Conservation (phyloP, 1,140 invertebrate genomes). For the Pseudoatta argentina region DNA sequence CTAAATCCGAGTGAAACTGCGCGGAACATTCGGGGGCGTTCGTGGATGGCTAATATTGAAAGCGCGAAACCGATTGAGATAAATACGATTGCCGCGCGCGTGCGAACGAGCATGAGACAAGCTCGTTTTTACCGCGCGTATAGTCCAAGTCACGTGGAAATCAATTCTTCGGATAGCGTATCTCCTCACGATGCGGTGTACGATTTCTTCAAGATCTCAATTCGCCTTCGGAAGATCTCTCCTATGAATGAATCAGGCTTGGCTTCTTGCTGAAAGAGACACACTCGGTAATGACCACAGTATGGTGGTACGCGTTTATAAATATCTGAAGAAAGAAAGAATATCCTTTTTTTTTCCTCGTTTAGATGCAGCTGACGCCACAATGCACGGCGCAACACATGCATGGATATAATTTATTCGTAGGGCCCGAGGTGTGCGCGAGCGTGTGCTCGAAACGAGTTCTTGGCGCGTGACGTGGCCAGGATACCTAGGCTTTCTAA, state of each 20-base stretch:
- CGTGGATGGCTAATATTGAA: constrained; percentile 41
- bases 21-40: constrained; percentile 31
- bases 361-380: constrained; percentile 67
- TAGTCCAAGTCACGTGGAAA: constrained; percentile 22
- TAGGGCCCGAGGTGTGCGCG: background rate
- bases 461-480: constrained; percentile 6
- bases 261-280: constrained; percentile 57
- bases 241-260: constrained; percentile 19
- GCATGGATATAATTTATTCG: constrained; percentile 48
- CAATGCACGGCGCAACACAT: background rate
- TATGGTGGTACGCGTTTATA: constrained; percentile 17
- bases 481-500: constrained; percentile 46
- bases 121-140: background rate
- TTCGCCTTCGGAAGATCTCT: background rate
- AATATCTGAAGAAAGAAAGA: constrained; percentile 45
- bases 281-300: background rate
- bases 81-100: constrained; percentile 37
- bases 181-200: too few relatives aligned
- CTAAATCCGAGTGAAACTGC: constrained; percentile 51
- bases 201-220: background rate
- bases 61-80: constrained; percentile 41
- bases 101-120: background rate
- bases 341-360: background rate
- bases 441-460: constrained; percentile 23
- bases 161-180: constrained; percentile 17